These are phyloP conservation scores for Ophiodon elongatus DNA, from an alignment of 2,113 vertebrate species.

Conservation along the genomic window DNA sequence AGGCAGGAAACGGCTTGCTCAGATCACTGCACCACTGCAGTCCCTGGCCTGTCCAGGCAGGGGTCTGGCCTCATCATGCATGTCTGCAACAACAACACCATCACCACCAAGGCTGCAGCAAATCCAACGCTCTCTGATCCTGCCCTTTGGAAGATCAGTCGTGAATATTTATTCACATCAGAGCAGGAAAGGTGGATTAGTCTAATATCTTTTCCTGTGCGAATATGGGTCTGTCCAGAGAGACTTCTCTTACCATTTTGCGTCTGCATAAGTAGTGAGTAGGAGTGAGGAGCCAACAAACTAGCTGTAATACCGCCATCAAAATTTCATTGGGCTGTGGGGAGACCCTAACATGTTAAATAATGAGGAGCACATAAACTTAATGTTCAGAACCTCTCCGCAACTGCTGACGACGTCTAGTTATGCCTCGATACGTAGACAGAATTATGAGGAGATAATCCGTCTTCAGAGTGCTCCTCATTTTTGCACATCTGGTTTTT, in stretches of 20 bases:
- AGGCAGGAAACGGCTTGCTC: conserved; percentile 55
- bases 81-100: conserved; percentile 38
- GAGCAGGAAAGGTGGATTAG: conserved; percentile 48
- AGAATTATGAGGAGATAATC: conserved; percentile 70
- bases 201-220: conserved; percentile 39
- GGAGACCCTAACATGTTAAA: conserved; percentile 80
- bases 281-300: conserved; percentile 67
- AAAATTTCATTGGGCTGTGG: conserved; percentile 76
- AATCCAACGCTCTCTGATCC: conserved; percentile 28
- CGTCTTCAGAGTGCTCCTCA: conserved; percentile 40
- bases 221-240: conserved; percentile 40
- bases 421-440: conserved; percentile 66
- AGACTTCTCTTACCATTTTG: conserved; percentile 53
- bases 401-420: conserved; percentile 69
- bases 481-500: conserved; percentile 60
- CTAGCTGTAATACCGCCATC: conserved; percentile 68
- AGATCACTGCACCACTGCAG: conserved; percentile 69
- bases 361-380: conserved; percentile 78
- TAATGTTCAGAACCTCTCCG: conserved; percentile 69
- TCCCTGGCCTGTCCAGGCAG: conserved; percentile 37
- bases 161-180: conserved; percentile 43
- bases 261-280: conserved; percentile 61
- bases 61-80: conserved; percentile 26
- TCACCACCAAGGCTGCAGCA: conserved; percentile 34
- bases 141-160: conserved; percentile 20